Percentiles rank a stretch among this genome's conserved stretches.
phyloP scores from a whole-genome alignment of 2,888 invertebrate species.

The Synergus laeviventris region DNA sequence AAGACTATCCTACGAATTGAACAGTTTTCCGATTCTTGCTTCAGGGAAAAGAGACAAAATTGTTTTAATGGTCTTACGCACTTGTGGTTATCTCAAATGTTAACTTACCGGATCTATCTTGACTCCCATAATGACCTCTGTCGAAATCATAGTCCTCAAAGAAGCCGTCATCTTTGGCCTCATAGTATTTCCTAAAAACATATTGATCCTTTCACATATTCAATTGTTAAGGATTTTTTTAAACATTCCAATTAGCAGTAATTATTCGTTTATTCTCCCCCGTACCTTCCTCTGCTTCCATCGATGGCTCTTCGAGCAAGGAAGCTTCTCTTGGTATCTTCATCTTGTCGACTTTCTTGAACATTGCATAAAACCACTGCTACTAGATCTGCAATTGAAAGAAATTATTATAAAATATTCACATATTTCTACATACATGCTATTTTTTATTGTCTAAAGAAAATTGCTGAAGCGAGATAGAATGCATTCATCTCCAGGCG shows the following conservation, averaged over 20 bases:
- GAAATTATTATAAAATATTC: neutral
- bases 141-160: slow-evolving; percentile 68
- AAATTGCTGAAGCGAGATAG: neutral
- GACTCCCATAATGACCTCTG: slow-evolving; percentile 70
- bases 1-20: no score
- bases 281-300: slow-evolving; percentile 71
- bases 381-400: slow-evolving; percentile 61
- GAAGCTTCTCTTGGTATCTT: slow-evolving; percentile 59
- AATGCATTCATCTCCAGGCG: neutral
- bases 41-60: neutral
- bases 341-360: slow-evolving; percentile 58
- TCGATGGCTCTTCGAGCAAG: slow-evolving; percentile 71
- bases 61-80: neutral
- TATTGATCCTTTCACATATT: slow-evolving; percentile 14
- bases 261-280: slow-evolving; percentile 39
- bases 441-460: neutral
- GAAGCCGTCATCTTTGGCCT: slow-evolving; percentile 67
- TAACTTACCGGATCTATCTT: slow-evolving; percentile 62
- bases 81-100: neutral
- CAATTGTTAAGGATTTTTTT: neutral
- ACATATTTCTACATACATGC: neutral
- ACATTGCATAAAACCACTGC: slow-evolving; percentile 64
- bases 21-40: neutral
- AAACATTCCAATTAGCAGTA: slow-evolving; percentile 20
- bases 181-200: slow-evolving; percentile 68